These are phyloP conservation scores for Cephalotes varians DNA, from an alignment of 2,888 invertebrate genomes.

Conservation along the genomic window DNA sequence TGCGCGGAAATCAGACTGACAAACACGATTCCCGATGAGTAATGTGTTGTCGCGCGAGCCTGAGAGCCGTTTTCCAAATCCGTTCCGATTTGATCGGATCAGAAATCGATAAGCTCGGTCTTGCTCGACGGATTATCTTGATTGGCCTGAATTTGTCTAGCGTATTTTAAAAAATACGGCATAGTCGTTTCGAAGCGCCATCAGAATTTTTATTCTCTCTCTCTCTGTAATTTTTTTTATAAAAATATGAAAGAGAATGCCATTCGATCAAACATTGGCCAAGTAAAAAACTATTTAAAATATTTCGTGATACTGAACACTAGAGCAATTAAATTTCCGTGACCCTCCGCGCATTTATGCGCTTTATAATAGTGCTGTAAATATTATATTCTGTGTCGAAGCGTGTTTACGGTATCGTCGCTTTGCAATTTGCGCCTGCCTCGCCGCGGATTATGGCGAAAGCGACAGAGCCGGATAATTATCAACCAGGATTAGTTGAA, in stretches of 20 bases:
- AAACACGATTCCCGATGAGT: conserved; percentile 52
- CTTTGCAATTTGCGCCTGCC: conserved; percentile 20
- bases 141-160: conserved; percentile 46
- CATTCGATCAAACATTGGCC: not conserved
- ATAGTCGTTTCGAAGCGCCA: not conserved
- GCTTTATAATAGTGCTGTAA: not conserved
- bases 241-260: not conserved
- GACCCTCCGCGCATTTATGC: not conserved
- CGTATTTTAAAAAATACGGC: conserved; percentile 28
- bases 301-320: not conserved
- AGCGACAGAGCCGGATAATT: conserved; percentile 52
- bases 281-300: not conserved
- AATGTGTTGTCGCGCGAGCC: conserved; percentile 46
- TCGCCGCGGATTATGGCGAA: conserved; percentile 46
- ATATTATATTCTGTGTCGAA: conserved; percentile 3
- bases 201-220: not conserved
- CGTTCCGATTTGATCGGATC: conserved; percentile 52
- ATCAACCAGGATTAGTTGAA: conserved; percentile 46
- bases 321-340: not conserved
- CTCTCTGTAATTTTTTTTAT: not conserved
- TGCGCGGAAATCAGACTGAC: conserved; percentile 48
- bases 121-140: conserved; percentile 48
- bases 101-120: conserved; percentile 51
- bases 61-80: conserved; percentile 47
- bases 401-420: conserved; percentile 12